Evolutionary conservation across 2,888 invertebrate species (phyloP).

Genomic region (Cybosia mesomella): DNA sequence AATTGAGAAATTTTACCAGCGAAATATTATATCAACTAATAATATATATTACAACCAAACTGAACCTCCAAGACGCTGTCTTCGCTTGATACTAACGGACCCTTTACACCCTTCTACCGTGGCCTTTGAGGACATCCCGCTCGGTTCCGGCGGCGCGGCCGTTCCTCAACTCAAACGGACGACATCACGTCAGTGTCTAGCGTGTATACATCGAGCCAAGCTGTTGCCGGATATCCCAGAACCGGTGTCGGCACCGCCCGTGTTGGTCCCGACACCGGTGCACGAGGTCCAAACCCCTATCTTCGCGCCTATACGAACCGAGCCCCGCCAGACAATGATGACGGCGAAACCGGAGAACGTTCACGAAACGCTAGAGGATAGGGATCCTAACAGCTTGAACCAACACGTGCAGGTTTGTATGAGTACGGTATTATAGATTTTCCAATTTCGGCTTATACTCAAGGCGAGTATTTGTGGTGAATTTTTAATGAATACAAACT

Average conservation of each 20-base stretch:
- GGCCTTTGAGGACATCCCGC: conserved; percentile 73
- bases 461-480: background rate
- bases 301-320: conserved; percentile 31
- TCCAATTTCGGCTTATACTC: background rate
- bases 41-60: conserved; percentile 15
- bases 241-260: conserved; percentile 59
- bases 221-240: conserved; percentile 67
- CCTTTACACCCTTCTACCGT: conserved; percentile 55
- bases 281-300: conserved; percentile 34
- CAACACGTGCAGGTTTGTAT: conserved; percentile 89
- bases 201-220: conserved; percentile 66
- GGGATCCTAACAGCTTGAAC: conserved; percentile 91
- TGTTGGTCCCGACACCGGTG: conserved; percentile 45
- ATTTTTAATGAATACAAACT: background rate
- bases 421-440: background rate
- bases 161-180: conserved; percentile 58
- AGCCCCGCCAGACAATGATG: conserved; percentile 45
- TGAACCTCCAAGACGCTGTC: conserved; percentile 18
- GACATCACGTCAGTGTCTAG: conserved; percentile 70
- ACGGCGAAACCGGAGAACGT: conserved; percentile 75
- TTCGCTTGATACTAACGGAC: conserved; percentile 34
- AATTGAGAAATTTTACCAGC: conserved; percentile 26
- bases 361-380: conserved; percentile 87
- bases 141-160: conserved; percentile 70
- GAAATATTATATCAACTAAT: conserved; percentile 9